Evolutionary conservation across 2,113 vertebrate genomes (phyloP).

Genomic region (Nannospalax galili): DNA sequence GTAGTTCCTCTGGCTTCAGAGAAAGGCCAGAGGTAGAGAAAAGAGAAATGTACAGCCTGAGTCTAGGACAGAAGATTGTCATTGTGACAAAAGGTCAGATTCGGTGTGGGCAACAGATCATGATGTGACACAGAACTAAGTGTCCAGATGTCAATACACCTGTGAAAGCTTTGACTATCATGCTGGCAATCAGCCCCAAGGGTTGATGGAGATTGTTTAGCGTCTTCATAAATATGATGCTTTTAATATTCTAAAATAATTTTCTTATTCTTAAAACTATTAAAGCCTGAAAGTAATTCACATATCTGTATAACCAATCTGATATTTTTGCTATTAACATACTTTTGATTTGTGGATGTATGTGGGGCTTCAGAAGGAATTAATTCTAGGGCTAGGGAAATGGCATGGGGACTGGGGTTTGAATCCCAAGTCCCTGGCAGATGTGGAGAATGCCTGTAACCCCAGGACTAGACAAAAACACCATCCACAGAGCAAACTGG

Average conservation of each 20-base stretch:
- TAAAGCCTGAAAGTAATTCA: conserved; percentile 32
- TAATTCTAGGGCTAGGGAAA: neutral
- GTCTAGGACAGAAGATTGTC: neutral
- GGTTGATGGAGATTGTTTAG: neutral
- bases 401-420: neutral
- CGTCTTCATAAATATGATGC: neutral
- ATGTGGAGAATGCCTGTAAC: neutral
- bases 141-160: neutral
- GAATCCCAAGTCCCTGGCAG: neutral
- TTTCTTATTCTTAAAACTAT: conserved; percentile 21
- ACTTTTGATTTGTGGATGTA: neutral
- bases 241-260: conserved; percentile 27
- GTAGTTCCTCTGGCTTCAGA: neutral
- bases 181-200: neutral
- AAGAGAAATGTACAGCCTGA: neutral
- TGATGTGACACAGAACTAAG: neutral
- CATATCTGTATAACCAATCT: neutral
- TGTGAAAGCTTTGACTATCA: neutral
- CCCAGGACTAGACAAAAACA: neutral
- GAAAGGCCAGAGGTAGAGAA: neutral
- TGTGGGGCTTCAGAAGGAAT: conserved; percentile 42
- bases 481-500: neutral
- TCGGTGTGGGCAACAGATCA: neutral
- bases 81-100: neutral
- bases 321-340: conserved; percentile 15